These are phyloP conservation scores for Centrocercus urophasianus DNA, from an alignment of 2,113 vertebrate genomes.

Conservation along the genomic window DNA sequence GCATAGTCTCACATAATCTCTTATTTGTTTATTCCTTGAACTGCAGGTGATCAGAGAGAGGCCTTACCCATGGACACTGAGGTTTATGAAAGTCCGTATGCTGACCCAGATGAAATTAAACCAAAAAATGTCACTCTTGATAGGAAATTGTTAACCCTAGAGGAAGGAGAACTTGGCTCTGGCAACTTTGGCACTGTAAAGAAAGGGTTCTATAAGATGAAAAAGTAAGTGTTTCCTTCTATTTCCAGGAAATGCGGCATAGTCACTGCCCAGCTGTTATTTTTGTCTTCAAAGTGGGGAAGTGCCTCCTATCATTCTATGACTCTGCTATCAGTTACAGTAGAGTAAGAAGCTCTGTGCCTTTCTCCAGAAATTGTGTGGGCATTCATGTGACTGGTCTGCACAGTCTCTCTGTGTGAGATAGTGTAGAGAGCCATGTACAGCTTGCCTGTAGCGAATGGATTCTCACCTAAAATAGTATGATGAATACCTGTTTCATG, in stretches of 20 bases:
- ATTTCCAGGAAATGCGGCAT: background rate
- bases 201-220: constrained; percentile 92
- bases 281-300: background rate
- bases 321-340: background rate
- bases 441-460: background rate
- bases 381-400: background rate
- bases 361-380: background rate
- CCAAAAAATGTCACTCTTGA: constrained; percentile 88
- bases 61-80: constrained; percentile 94
- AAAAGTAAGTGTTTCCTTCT: constrained; percentile 82
- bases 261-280: background rate
- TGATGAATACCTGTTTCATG: background rate
- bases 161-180: constrained; percentile 94
- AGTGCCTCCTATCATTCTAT: background rate
- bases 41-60: constrained; percentile 74
- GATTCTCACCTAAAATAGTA: background rate
- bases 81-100: constrained; percentile 95
- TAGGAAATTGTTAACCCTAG: constrained; percentile 83
- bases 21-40: background rate
- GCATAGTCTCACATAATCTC: background rate
- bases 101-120: constrained; percentile 94
- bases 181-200: constrained; percentile 97
- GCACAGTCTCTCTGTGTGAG: background rate
- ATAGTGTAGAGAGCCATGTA: background rate
- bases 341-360: background rate